Evolutionary conservation across 2,888 invertebrate genomes (phyloP), one percentile per base, ranked within the genome.

Genomic region (Andrena bicolor): DNA sequence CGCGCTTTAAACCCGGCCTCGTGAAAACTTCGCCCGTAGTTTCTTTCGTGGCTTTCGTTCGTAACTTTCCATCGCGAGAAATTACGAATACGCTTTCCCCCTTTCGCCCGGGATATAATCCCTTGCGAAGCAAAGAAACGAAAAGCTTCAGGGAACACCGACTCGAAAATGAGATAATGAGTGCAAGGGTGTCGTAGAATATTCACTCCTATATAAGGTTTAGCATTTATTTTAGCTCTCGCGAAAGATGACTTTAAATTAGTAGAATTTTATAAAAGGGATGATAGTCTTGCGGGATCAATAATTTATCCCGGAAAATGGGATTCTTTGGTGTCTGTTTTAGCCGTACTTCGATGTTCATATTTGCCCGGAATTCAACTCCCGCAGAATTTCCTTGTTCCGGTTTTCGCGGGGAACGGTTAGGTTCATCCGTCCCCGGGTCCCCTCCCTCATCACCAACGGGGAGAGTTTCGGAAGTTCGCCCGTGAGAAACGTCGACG

Each of bases 401-500:
- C 32, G 20, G 13, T 16, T 20, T n/a, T 8, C 32, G 20, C 5
- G 32, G 32, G 61, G n/a, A 32, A 32, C 32, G 20, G 35, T 61
- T 61, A 61, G 20, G n/a, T 3, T 35, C 2, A 10, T 20, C 20
- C 20, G 10, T 30, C 30, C n/a, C 32, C 6, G n/a, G 61, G 30
- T 60, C 16, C 7, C 28, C 16, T 23, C 23, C 28, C 23, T 16
- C 60, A 16, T 60, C 28, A 1, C 60, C 23, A 61, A 61, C 30
- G n/a, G n/a, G 35, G 13, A 20, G 20, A 61, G 32, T 61, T 32
- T 35, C 61, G 61, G 32, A 61, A 61, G 61, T 61, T 61, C 61
- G 35, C n/a, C 35, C n/a, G 61, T 35, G 61, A 32, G 61, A 20
- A 61, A 61, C 61, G 32, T 61, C 32, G 10, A 16, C 30, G 10